Base-by-base conservation (phyloP, 1,140 invertebrate species). In the Subanguina moxae region DNA sequence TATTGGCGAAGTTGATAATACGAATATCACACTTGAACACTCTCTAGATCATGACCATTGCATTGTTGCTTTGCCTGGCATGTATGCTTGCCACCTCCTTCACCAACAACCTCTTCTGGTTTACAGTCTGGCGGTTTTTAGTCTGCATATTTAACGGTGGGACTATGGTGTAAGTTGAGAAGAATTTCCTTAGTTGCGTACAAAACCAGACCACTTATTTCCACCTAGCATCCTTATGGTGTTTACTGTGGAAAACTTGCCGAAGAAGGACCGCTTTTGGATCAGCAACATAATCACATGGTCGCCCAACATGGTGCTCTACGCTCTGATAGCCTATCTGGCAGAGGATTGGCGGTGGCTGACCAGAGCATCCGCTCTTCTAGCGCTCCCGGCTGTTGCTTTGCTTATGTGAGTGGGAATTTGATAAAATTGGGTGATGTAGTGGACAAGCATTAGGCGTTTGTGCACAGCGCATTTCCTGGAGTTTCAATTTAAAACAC, bases 61-160 rank as follows among this genome's bases (percentile, higher is more conserved):
- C 71, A n/a, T n/a, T 76, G 13, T 48, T 67, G 7, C 19, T 32
- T 11, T 78, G 76, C 56, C 63, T 76, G 28, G n/a, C 52, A 25
- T 72, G 21, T 17, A 75, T 78, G 72, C 17, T 76, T 5, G 71
- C 57, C 28, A 52, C 72, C 19, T 78, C 71, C 8, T 76, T 76
- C 64, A 65, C 74, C 21, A 28, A 62, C 56, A 57, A 64, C 45
- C 57, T 76, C 5, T n/a, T 74, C 13, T 32, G 43, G 23, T 76
- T 76, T 32, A 76, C 74, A 17, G 64, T 74, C 57, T 48, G 57
- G 5, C 65, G 74, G 13, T 78, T 75, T 42, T 46, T 76, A 19
- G 76, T 78, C 25, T 65, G 67, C 8, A 21, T 78, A n/a, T 78
- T 76, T 32, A 76, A 76, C 30, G 74, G 68, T 0, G 76, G 76